Base-by-base conservation (phyloP, 2,888 invertebrate species). In the Erebia palarica region DNA sequence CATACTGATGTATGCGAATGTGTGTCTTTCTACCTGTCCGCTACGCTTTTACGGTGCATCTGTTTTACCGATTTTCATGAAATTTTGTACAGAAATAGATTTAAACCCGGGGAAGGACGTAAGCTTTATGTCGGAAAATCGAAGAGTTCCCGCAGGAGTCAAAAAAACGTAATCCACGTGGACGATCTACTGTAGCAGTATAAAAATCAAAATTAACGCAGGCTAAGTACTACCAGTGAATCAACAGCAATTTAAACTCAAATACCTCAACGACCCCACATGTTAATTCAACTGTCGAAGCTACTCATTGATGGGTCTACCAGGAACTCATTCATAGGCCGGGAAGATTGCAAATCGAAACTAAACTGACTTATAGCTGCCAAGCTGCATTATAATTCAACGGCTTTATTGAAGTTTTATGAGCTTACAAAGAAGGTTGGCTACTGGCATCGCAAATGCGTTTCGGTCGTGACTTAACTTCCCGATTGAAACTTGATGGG, bases 351-450 rank as follows among this genome's bases (percentile, higher is more conserved):
- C 87, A 79, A 86, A 86, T 85, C 76, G 84, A 84, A 83, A 84
- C 81, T 86, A 81, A 86, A 87, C 86, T 81, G 83, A 82, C 82
- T 86, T 86, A 86, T 84, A 81, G 83, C 82, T 75, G 74, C 76
- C 76, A 71, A 77, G 87, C 63, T 63, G 63, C 86, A 89, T 91
- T 89, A 83, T 85, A 89, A 92, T 91, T 87, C 87, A 83, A 86
- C 88, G 91, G 90, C 84, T 82, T 86, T 81, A 90, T 90, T 91
- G 91, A 91, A 89, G 86, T 91, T 92, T 91, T 90, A 92, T 86
- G 86, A 87, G 85, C 80, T 86, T 86, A 87, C 89, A 83, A 86
- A 86, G 88, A 87, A 88, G 89, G 81, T 73, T 75, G 67, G 90
- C 88, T 90, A 80, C 73, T 75, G 68, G 91, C 88, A 90, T 90